Conservation (phyloP, 2,113 vertebrate genomes). For the Sula dactylatra region DNA sequence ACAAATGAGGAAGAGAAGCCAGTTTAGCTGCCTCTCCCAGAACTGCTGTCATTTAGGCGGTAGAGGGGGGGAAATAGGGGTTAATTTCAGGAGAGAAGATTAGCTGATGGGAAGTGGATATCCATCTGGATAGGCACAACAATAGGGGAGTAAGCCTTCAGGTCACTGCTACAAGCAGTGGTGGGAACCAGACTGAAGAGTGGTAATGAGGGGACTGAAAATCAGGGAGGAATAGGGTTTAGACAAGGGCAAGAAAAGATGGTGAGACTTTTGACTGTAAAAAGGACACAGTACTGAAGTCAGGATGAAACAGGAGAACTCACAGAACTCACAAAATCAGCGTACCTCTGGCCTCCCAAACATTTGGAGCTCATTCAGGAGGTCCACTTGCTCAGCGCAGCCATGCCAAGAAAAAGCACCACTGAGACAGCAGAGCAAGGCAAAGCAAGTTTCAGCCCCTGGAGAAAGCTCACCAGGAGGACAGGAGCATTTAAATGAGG, state of each 20-base stretch:
- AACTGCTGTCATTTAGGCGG: neutral
- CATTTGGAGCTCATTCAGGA: neutral
- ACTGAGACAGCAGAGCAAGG: neutral
- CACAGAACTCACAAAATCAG: neutral
- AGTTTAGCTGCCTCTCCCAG: neutral
- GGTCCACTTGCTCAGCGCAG: neutral
- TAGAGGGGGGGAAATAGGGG: neutral
- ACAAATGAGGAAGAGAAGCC: neutral
- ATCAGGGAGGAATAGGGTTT: neutral
- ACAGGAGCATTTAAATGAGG: neutral
- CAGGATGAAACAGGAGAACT: neutral
- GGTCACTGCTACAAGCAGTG: rapidly evolving
- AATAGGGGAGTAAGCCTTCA: neutral
- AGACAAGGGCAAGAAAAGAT: neutral
- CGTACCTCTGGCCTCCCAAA: neutral
- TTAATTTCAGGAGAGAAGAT: neutral
- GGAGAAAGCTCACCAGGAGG: neutral
- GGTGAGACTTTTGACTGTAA: neutral
- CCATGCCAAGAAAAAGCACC: neutral
- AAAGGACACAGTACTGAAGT: neutral
- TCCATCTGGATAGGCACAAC: neutral
- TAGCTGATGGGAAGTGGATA: neutral
- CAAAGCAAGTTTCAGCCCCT: neutral
- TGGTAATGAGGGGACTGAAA: neutral
- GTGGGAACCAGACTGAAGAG: neutral